These are phyloP conservation scores for Antigone vipio DNA, from an alignment of 2,113 vertebrate genomes.

Conservation along the genomic window DNA sequence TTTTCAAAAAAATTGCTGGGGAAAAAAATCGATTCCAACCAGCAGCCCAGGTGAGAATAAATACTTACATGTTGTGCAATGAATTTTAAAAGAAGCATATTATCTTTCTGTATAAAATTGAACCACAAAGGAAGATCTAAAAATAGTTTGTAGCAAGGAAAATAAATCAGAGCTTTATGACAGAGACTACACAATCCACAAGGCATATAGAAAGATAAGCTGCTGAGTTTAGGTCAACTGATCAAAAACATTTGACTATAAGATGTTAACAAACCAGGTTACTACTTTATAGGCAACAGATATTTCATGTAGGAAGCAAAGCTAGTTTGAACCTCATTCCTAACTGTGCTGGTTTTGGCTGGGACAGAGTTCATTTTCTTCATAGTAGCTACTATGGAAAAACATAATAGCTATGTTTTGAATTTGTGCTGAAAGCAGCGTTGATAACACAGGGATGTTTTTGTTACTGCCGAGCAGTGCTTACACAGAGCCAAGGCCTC, in stretches of 20 bases:
- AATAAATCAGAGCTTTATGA: background rate
- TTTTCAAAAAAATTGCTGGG: background rate
- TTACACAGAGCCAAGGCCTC: background rate
- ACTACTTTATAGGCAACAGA: background rate
- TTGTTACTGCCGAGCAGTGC: background rate
- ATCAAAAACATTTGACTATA: background rate
- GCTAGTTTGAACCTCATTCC: rapidly evolving
- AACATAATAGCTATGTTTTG: no score
- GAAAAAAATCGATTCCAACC: background rate
- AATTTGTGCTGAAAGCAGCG: no score
- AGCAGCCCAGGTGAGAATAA: background rate
- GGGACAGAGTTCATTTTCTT: no score
- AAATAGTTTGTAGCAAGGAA: background rate
- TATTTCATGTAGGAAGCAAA: background rate
- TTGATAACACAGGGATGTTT: no score
- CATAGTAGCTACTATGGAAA: no score
- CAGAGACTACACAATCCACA: background rate
- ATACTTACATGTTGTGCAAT: background rate
- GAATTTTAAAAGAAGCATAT: background rate
- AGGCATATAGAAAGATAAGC: background rate
- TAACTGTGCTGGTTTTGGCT: background rate
- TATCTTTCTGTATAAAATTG: background rate
- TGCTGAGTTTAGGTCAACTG: background rate
- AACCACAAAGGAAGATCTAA: background rate
- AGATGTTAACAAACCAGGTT: background rate